Evolutionary conservation across 1,140 invertebrate genomes (phyloP).

Genomic region (Zaprionus davidi): DNA sequence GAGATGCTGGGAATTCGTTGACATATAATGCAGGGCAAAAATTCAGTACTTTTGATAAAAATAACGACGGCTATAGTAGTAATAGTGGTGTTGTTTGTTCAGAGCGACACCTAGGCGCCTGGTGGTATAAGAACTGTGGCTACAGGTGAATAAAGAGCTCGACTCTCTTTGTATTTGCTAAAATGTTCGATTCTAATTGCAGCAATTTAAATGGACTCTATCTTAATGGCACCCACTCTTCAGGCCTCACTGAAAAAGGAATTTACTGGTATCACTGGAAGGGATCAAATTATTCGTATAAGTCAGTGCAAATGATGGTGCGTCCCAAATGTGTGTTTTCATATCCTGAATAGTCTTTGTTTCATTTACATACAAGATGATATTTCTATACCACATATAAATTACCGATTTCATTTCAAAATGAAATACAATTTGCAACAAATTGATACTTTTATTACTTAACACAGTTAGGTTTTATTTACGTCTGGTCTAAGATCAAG

Average conservation of each 20-base stretch:
- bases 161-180: neutral
- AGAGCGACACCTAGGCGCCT: neutral
- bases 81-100: neutral
- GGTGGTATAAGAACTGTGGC: neutral
- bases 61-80: neutral
- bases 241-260: neutral
- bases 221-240: neutral
- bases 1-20: slow-evolving; percentile 11
- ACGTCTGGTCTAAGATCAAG: slow-evolving; percentile 23
- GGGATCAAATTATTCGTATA: neutral
- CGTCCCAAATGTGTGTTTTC: slow-evolving; percentile 5
- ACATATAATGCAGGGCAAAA: neutral
- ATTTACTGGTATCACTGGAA: slow-evolving; percentile 11
- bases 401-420: neutral
- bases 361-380: neutral
- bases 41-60: slow-evolving; percentile 15
- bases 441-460: slow-evolving; percentile 13
- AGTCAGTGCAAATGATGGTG: slow-evolving; percentile 13
- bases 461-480: slow-evolving; percentile 11
- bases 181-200: neutral
- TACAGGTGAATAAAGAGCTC: neutral
- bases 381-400: neutral
- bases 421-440: slow-evolving; percentile 13
- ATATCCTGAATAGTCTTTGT: neutral
- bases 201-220: slow-evolving; percentile 11